Conservation (phyloP, 2,888 invertebrate species). For the Lasioglossum villosulum region DNA sequence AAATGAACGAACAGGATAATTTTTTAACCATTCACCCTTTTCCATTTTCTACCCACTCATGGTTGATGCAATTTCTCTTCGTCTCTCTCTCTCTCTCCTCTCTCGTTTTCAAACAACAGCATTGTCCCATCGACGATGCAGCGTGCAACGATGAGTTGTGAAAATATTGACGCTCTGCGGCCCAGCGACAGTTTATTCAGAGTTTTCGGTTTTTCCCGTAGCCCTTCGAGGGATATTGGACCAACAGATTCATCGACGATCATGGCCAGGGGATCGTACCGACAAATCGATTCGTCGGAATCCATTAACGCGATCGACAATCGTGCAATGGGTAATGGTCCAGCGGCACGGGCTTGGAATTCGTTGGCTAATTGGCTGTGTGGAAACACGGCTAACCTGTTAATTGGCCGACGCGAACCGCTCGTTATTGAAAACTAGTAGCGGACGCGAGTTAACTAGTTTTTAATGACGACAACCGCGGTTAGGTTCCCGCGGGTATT, state of each 20-base stretch:
- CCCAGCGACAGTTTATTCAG: neutral
- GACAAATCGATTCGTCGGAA: slow-evolving; percentile 35
- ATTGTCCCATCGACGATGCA: neutral
- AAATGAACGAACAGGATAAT: neutral
- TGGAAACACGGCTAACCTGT: neutral
- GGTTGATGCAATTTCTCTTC: neutral
- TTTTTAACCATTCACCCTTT: neutral
- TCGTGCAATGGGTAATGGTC: neutral
- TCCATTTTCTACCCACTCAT: neutral
- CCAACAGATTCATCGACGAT: neutral
- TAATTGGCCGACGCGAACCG: neutral
- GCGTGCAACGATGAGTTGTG: neutral
- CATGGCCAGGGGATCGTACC: neutral
- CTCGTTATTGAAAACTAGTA: neutral
- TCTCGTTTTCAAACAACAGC: neutral
- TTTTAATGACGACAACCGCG: neutral
- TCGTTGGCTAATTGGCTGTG: neutral
- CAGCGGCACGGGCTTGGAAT: neutral
- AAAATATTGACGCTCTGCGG: neutral
- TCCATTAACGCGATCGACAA: slow-evolving; percentile 21
- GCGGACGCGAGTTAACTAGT: neutral
- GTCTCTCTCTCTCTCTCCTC: neutral
- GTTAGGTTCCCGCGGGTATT: neutral
- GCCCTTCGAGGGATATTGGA: neutral
- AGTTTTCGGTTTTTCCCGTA: neutral